Base-by-base conservation (phyloP, 2,888 invertebrate genomes). In the Dynastes tityus region DNA sequence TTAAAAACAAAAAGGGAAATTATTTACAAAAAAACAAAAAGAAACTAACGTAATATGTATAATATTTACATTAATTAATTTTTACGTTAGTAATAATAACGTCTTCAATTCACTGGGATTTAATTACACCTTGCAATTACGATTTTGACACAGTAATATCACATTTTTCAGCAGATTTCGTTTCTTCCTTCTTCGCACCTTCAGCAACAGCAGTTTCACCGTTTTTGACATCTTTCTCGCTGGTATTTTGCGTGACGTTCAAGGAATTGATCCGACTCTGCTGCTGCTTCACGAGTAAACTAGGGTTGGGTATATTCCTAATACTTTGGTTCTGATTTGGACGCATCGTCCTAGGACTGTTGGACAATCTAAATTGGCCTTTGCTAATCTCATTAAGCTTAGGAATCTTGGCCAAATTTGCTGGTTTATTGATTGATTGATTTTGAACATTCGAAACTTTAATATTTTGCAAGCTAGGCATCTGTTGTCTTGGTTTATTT, bases 301-400 rank as follows among this genome's bases (percentile, higher is more conserved):
- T 92, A 4, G 92, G 92, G 87, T 93, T 92, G 4, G 93, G 92
- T 81, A 93, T 93, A 82, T 91, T 92, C 61, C 93, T 88, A 37
- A 93, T 91, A 29, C 90, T 91, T 78, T 92, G 92, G 84, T 92
- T 93, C 85, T 90, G 88, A 83, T 88, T 87, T 0, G 88, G 88
- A 49, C 88, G 82, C 79, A 87, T 81, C 77, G 83, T 88, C 55
- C 87, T 81, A 55, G 87, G 79, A 76, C 79, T 82, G 76, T 83
- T 86, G 51, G 84, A 80, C 70, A 87, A 83, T 65, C 87, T 80
- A 80, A 87, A 87, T 45, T 86, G 85, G n/a, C 82, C 81, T 77
- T 88, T 88, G 79, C 85, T 88, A 64, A 90, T 89, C 82, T 90
- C 90, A 81, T 89, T 90, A n/a, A 90, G 81, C 80, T 90, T 89